phyloP scores from a whole-genome alignment of 2,113 vertebrate genomes.

The Isichthys henryi region DNA sequence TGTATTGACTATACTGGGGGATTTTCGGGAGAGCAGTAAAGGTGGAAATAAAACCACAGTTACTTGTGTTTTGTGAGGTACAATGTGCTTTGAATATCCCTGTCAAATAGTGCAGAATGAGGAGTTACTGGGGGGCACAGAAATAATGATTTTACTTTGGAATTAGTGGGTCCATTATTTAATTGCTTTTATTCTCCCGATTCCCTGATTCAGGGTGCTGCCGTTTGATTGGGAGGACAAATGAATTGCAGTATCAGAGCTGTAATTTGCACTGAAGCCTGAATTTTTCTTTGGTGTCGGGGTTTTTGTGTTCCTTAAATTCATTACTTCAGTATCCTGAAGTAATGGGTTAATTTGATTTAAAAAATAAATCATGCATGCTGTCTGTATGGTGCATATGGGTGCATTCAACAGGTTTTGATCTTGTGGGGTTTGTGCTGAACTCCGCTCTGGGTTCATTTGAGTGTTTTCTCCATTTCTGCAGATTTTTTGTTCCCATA shows the following conservation, averaged over 20 bases:
- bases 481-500: neutral
- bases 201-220: neutral
- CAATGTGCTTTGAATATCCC: neutral
- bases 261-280: neutral
- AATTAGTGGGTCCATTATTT: neutral
- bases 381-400: neutral
- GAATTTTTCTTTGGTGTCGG: neutral
- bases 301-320: neutral
- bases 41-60: neutral
- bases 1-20: neutral
- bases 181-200: neutral
- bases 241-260: neutral
- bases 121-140: neutral
- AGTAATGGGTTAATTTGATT: neutral
- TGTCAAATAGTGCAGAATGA: neutral
- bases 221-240: neutral
- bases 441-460: neutral
- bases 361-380: neutral
- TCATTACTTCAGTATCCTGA: neutral
- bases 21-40: neutral
- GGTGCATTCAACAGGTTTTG: neutral
- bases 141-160: neutral
- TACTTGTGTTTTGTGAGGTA: neutral
- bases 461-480: neutral
- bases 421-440: neutral